These are phyloP conservation scores for Ophiothrix spiculata DNA, from an alignment of 35 echinoderm and acorn worm genomes.

Conservation along the genomic window DNA sequence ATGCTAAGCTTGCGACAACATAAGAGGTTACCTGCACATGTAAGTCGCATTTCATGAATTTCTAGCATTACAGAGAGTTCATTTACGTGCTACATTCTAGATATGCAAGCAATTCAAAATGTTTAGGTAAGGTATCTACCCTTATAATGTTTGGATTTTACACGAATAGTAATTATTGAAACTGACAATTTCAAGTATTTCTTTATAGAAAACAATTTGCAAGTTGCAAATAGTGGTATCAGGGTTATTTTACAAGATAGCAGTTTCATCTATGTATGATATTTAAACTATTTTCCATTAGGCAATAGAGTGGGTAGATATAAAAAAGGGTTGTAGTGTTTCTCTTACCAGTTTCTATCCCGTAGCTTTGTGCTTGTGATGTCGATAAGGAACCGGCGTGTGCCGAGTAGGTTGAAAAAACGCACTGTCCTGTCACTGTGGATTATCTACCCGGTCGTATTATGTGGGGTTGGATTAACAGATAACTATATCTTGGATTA, in stretches of 20 bases:
- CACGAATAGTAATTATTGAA: neutral
- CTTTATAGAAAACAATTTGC: neutral
- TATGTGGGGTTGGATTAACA: conserved; percentile 89
- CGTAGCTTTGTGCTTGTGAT: conserved; percentile 22
- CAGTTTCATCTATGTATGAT: too few relatives aligned
- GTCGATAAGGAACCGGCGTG: conserved; percentile 36
- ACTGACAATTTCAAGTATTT: neutral
- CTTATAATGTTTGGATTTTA: neutral
- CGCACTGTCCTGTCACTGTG: conserved; percentile 71
- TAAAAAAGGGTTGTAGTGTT: too few relatives aligned
- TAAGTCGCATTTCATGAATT: too few relatives aligned
- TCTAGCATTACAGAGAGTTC: too few relatives aligned
- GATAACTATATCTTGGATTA: conserved; percentile 84
- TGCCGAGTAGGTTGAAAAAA: conserved; percentile 50
- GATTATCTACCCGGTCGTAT: conserved; percentile 72
- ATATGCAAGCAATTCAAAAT: too few relatives aligned
- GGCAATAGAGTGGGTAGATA: too few relatives aligned
- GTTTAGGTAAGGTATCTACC: too few relatives aligned
- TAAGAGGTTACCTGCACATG: too few relatives aligned
- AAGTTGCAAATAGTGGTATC: neutral
- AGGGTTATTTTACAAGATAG: too few relatives aligned
- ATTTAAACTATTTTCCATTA: too few relatives aligned
- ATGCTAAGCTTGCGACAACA: neutral
- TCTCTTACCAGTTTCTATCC: conserved; percentile 47
- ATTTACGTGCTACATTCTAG: too few relatives aligned